phyloP scores from a whole-genome alignment of 2,888 invertebrate genomes.

The Drosophila nr. medialis region DNA sequence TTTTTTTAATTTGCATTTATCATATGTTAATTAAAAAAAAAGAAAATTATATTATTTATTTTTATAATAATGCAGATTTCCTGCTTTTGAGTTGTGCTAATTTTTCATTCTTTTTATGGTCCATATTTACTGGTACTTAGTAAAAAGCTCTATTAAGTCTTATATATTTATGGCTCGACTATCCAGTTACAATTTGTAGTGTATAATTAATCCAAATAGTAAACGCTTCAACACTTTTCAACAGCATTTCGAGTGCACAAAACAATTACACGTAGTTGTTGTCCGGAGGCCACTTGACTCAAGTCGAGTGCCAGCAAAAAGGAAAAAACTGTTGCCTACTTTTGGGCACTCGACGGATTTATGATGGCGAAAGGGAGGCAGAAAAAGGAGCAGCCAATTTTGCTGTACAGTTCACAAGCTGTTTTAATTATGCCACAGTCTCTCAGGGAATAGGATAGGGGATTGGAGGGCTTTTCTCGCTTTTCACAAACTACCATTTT shows the following conservation, averaged over 20 bases:
- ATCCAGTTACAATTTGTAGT: neutral
- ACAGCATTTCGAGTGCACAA: conserved; percentile 43
- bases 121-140: neutral
- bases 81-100: neutral
- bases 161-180: too few species aligned
- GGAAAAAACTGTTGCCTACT: conserved; percentile 46
- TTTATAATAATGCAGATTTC: neutral
- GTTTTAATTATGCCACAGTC: conserved; percentile 64
- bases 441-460: too few species aligned
- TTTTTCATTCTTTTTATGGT: neutral
- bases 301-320: conserved; percentile 24
- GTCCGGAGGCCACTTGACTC: conserved; percentile 47
- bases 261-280: conserved; percentile 53
- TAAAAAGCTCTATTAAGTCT: neutral
- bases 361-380: conserved; percentile 29
- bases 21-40: accelerated
- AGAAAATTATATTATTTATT: neutral
- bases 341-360: conserved; percentile 59
- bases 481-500: conserved; percentile 13
- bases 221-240: conserved; percentile 41
- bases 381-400: conserved; percentile 57
- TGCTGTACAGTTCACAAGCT: conserved; percentile 42
- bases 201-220: conserved; percentile 37
- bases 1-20: neutral
- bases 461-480: neutral